phyloP scores from a whole-genome alignment of 2,113 vertebrate species.

The Sturnus vulgaris region DNA sequence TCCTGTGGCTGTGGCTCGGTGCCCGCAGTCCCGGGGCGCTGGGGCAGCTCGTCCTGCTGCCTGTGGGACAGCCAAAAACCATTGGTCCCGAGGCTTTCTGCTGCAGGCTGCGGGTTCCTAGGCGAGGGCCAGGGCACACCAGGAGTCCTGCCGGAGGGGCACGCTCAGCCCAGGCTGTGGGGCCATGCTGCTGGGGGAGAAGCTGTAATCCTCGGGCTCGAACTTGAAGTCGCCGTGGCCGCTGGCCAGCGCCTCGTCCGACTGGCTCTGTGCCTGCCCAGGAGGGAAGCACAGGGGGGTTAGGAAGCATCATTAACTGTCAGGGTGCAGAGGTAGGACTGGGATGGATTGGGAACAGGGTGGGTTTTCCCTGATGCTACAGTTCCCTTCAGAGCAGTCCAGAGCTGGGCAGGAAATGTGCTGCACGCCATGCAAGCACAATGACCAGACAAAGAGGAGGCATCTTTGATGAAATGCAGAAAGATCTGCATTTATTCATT shows the following conservation, averaged over 20 bases:
- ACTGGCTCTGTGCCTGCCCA: constrained; percentile 71
- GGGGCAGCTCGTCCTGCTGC: constrained; percentile 7
- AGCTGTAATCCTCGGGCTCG: constrained; percentile 84
- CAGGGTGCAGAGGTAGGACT: fast-evolving
- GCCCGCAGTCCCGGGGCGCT: neutral
- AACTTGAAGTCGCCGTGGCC: constrained; percentile 88
- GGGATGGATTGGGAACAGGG: neutral
- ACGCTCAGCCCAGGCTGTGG: constrained; percentile 74
- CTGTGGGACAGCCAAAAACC: neutral
- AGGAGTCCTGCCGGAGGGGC: constrained; percentile 80
- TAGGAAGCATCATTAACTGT: neutral
- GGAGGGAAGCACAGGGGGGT: neutral
- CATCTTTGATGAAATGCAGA: too few relatives aligned
- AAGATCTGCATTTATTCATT: neutral
- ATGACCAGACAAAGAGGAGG: neutral
- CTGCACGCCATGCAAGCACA: neutral
- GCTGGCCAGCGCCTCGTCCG: constrained; percentile 50
- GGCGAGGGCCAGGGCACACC: constrained; percentile 89
- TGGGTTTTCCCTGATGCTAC: neutral
- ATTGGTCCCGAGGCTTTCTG: neutral
- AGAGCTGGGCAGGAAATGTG: fast-evolving
- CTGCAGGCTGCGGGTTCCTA: constrained; percentile 58
- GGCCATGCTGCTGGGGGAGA: constrained; percentile 73
- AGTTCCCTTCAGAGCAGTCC: fast-evolving
- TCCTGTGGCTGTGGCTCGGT: neutral